These are phyloP conservation scores for Speoplatyrhinus poulsoni DNA, from an alignment of 2,113 vertebrate genomes.

Conservation along the genomic window DNA sequence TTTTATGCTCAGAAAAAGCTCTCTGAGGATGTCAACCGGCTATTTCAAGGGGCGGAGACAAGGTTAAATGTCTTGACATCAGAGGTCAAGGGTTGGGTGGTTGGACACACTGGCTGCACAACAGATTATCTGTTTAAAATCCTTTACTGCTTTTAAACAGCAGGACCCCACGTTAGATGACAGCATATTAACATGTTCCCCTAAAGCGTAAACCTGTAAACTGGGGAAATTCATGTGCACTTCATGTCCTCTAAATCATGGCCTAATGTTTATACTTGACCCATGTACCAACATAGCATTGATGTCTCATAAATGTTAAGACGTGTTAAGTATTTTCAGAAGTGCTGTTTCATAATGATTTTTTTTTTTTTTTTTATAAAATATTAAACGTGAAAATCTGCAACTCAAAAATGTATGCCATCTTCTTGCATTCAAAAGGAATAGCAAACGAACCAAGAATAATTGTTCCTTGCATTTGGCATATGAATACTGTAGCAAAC, in stretches of 20 bases:
- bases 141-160: conserved; percentile 79
- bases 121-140: conserved; percentile 67
- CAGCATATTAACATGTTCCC: conserved; percentile 89
- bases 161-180: conserved; percentile 77
- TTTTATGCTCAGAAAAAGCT: conserved; percentile 77
- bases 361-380: conserved; percentile 68
- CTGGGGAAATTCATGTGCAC: conserved; percentile 98
- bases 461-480: conserved; percentile 59
- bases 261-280: conserved; percentile 84
- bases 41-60: conserved; percentile 69
- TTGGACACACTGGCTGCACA: conserved; percentile 80
- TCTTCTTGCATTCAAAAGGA: conserved; percentile 78
- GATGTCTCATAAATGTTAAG: conserved; percentile 40
- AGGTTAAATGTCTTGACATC: conserved; percentile 51
- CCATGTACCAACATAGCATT: conserved; percentile 84
- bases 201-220: conserved; percentile 95
- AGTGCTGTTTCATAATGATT: conserved; percentile 85
- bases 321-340: conserved; percentile 83
- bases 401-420: conserved; percentile 71
- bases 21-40: conserved; percentile 79
- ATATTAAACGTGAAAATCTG: conserved; percentile 73
- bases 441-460: conserved; percentile 59
- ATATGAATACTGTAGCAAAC: conserved; percentile 61
- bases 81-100: conserved; percentile 67
- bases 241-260: conserved; percentile 92